Evolutionary conservation across 1,140 invertebrate genomes (phyloP).

Genomic region (Ips typographus): DNA sequence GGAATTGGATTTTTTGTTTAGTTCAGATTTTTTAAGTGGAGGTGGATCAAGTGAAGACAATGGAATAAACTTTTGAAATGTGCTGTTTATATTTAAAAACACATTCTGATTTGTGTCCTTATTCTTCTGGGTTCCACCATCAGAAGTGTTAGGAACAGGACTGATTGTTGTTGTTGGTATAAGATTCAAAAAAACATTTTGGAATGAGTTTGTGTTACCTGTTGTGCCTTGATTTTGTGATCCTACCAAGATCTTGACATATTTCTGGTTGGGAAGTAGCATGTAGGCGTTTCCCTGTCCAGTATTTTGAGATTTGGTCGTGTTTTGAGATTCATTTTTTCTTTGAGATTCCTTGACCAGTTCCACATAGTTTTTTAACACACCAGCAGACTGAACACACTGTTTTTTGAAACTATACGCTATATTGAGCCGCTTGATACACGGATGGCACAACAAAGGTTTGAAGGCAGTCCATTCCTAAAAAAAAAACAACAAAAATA

Average conservation of each 20-base stretch:
- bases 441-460: constrained; percentile 47
- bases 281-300: constrained; percentile 38
- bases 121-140: constrained; percentile 21
- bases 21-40: constrained; percentile 23
- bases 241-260: constrained; percentile 44
- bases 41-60: constrained; percentile 26
- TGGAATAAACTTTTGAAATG: constrained; percentile 45
- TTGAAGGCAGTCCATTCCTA: constrained; percentile 48
- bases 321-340: constrained; percentile 43
- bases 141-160: constrained; percentile 7
- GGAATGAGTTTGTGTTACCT: constrained; percentile 39
- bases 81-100: constrained; percentile 47
- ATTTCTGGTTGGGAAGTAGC: constrained; percentile 45
- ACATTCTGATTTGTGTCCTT: constrained; percentile 48
- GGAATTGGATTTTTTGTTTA: constrained; percentile 16
- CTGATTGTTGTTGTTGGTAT: constrained; percentile 41
- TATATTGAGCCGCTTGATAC: constrained; percentile 45
- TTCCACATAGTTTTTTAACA: constrained; percentile 45
- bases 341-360: constrained; percentile 44
- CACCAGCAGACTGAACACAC: constrained; percentile 44
- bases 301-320: constrained; percentile 18
- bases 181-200: constrained; percentile 48
- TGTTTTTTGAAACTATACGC: constrained; percentile 47
- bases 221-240: constrained; percentile 40
- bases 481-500: constrained; percentile 36